Evolutionary conservation across 2,797 vertebrate species (phyloP).

Genomic region (Pampus argenteus): DNA sequence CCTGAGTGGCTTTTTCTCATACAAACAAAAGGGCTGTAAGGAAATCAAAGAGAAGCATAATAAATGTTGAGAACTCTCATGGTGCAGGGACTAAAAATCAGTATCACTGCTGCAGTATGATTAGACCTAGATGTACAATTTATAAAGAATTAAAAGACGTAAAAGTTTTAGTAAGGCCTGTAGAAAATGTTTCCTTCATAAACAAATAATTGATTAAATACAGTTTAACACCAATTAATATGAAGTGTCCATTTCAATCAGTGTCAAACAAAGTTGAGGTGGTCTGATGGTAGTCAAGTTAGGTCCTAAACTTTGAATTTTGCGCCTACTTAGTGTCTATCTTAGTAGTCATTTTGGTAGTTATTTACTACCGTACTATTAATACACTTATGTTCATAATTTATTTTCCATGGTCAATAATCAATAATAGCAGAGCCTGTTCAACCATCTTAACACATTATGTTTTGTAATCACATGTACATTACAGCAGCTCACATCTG

Average conservation of each 20-base stretch:
- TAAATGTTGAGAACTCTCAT: slow-evolving; percentile 47
- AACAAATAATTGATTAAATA: neutral
- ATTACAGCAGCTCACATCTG: slow-evolving; percentile 16
- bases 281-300: neutral
- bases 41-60: slow-evolving; percentile 58
- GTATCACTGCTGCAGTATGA: neutral
- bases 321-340: neutral
- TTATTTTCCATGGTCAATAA: neutral
- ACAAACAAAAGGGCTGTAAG: slow-evolving; percentile 71
- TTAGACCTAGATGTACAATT: neutral
- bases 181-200: neutral
- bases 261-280: neutral
- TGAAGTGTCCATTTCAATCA: neutral
- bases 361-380: neutral
- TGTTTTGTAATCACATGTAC: neutral
- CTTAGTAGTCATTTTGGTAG: neutral
- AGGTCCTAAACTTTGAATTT: neutral
- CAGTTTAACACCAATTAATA: neutral
- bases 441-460: neutral
- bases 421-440: neutral
- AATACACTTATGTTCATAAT: neutral
- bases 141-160: too few species aligned
- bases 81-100: slow-evolving; percentile 16
- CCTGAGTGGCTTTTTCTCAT: slow-evolving; percentile 81
- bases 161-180: neutral